These are phyloP conservation scores for Cataglyphis cursor DNA, from an alignment of 2,888 invertebrate genomes.

Conservation along the genomic window DNA sequence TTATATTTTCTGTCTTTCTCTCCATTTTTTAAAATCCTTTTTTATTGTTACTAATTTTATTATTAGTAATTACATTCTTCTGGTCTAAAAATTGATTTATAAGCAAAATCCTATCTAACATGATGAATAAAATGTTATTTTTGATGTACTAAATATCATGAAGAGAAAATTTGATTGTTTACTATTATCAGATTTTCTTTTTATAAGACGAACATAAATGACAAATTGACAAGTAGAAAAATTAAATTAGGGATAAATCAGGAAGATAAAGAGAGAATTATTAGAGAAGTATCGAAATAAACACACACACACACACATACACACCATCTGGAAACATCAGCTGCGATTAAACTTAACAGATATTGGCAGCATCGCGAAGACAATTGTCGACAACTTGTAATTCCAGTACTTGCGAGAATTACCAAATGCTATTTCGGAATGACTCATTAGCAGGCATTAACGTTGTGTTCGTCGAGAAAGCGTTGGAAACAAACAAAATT, in stretches of 20 bases:
- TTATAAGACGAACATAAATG: not conserved
- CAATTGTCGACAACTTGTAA: slow-evolving; percentile 35
- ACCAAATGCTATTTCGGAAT: slow-evolving; percentile 33
- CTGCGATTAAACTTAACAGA: slow-evolving; percentile 9
- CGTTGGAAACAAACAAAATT: slow-evolving; percentile 42
- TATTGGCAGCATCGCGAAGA: slow-evolving; percentile 30
- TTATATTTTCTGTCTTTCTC: not conserved
- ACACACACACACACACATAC: too few relatives aligned
- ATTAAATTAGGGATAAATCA: slow-evolving; percentile 59
- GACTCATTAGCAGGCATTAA: slow-evolving; percentile 50
- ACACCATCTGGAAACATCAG: slow-evolving; percentile 6
- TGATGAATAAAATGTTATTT: not conserved
- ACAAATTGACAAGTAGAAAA: slow-evolving; percentile 56
- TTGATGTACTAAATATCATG: not conserved
- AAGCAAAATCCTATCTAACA: not conserved
- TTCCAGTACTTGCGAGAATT: slow-evolving; percentile 41
- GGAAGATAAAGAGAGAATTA: not conserved
- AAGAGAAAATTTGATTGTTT: not conserved
- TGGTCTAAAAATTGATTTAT: not conserved
- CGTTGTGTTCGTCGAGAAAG: slow-evolving; percentile 33
- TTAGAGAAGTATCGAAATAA: not conserved
- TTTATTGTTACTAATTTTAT: not conserved
- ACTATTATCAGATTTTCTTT: slow-evolving; percentile 21
- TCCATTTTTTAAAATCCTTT: not conserved
- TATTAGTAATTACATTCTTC: too few relatives aligned